Base-by-base conservation (phyloP, 2,888 invertebrate genomes). In the Neria commutata region DNA sequence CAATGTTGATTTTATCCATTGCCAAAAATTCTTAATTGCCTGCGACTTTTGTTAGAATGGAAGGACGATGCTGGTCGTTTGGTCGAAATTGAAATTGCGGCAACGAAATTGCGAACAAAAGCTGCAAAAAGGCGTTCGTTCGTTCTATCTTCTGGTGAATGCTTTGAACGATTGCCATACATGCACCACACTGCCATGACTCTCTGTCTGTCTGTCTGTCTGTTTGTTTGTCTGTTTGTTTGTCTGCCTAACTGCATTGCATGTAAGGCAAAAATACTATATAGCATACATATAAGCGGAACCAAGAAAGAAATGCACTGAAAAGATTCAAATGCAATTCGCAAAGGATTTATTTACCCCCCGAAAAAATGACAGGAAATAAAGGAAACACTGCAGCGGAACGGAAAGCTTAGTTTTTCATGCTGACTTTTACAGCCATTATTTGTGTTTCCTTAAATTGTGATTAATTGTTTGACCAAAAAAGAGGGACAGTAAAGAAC, bases 371-470 rank as follows among this genome's bases (percentile, higher is more conserved):
- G n/a, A n/a, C n/a, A n/a, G n/a, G n/a, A n/a, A n/a, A n/a, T n/a
- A 42, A 42, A 42, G 42, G 42, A 42, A 42, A 42, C 21, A 42
- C 42, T 42, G 19, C 21, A 19, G 42, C 42, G 42, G 42, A 42
- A 42, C 17, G 42, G 8, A 42, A 42, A 42, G n/a, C n/a, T n/a
- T n/a, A n/a, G 42, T 42, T 42, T 42, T 42, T 42, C 42, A 42
- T 6, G 17, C 19, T 37, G 70, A 70, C 70, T 70, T 68, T 68
- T 68, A 68, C 68, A 66, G 68, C 70, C 68, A 66, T 70, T 68
- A 68, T 70, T 68, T 68, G 68, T 70, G 70, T 68, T 70, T 68
- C 68, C 68, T 66, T 64, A 70, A 68, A 68, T 68, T 68, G 70
- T 70, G 70, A 70, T 68, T 70, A 67, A 70, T 68, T 68, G 61